Evolutionary conservation across 2,888 invertebrate species (phyloP), one percentile per base, ranked within the genome.

Genomic region (Coleophora flavipennella): DNA sequence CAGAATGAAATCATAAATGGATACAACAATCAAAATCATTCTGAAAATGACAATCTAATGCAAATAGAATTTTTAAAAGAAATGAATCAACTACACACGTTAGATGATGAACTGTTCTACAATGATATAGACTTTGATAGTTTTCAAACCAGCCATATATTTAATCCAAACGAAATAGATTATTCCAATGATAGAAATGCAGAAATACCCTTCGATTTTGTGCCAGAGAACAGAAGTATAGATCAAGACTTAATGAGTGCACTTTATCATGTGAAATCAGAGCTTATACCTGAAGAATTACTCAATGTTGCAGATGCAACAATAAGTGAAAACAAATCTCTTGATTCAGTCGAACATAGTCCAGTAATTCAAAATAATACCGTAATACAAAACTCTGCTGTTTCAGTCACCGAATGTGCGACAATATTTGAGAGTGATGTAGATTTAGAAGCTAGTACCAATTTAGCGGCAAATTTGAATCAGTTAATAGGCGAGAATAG

Each of bases 361-460:
- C 6, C 20, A 12, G 7, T 11, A 10, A 10, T 8, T 7, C 20
- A 38, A 14, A 12, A 12, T 0, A 57, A 49, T 13, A 64, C 64
- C 20, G 29, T 55, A 1, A 25, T 45, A 31, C 44, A 51, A 13
- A 59, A 56, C n/a, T 54, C 62, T 2, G 37, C 63, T 0, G 66
- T 75, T 0, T 55, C 76, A 0, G 78, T 79, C 0, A 72, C 74
- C 28, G 84, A 81, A 45, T 83, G 84, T 41, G 67, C 81, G 0
- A 84, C 84, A 2, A 84, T 84, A 53, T 84, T 84, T 39, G 84
- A 84, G 51, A 81, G 73, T 27, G 84, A 84, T 42, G 80, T 84
- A 0, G 84, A 84, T 53, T 67, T 84, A 40, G 84, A 84, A 57
- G 75, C 77, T 0, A 84, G 84, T 46, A 72, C 78, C 0, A 78